Evolutionary conservation across 2,113 vertebrate genomes (phyloP).

Genomic region (Sebastes fasciatus): DNA sequence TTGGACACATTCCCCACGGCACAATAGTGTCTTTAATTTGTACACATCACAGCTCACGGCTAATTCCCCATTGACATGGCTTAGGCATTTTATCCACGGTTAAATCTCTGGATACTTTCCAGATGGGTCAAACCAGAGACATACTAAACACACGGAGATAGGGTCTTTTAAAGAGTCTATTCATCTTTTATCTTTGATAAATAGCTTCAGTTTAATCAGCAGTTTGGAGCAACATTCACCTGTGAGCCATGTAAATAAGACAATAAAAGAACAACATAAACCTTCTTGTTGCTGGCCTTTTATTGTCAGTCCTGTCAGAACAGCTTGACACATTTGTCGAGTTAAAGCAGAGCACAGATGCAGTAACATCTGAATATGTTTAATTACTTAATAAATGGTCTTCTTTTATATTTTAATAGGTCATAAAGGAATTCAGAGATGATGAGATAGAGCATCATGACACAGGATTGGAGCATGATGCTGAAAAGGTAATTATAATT

Average conservation of each 20-base stretch:
- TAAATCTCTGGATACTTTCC: no score
- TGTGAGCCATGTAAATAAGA: background rate
- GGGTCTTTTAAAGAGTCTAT: background rate
- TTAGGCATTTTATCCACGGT: no score
- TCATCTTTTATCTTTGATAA: background rate
- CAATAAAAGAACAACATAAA: no score
- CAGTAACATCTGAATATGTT: background rate
- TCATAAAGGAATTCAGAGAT: constrained; percentile 94
- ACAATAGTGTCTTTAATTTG: no score
- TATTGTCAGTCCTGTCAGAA: background rate
- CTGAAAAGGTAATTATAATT: constrained; percentile 87
- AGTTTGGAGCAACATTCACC: background rate
- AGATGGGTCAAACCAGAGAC: background rate
- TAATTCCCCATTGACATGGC: no score
- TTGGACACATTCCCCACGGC: no score
- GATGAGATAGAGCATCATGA: constrained; percentile 97
- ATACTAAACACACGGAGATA: no score
- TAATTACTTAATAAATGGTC: background rate
- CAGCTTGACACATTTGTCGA: background rate
- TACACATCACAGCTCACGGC: no score
- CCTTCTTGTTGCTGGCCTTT: background rate
- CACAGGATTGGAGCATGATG: constrained; percentile 90
- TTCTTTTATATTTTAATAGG: constrained; percentile 73
- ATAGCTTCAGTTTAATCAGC: background rate
- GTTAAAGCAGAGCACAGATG: background rate